Conservation (phyloP, 1,140 invertebrate species). For the Brachionus paranguensis region DNA sequence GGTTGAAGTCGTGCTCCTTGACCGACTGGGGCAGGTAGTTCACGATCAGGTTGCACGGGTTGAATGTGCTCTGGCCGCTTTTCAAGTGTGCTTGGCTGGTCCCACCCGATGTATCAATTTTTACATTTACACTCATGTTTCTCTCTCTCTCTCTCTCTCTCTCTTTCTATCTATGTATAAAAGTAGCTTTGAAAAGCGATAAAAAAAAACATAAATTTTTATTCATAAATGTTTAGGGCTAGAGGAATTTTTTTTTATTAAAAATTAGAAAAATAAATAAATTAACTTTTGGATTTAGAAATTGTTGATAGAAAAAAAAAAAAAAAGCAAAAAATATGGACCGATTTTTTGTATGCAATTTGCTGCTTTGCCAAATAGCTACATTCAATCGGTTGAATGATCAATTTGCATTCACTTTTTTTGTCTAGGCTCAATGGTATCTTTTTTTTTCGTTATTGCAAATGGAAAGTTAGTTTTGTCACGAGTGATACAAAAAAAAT, state of each 20-base stretch:
- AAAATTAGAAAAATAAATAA: neutral
- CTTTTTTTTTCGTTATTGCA: neutral
- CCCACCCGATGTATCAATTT: neutral
- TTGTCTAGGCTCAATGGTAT: neutral
- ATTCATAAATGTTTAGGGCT: neutral
- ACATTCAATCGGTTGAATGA: neutral
- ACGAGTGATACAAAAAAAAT: neutral
- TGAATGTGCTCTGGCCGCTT: neutral
- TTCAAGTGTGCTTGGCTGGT: neutral
- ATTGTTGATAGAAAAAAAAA: too few relatives aligned
- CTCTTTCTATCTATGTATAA: too few relatives aligned
- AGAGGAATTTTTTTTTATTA: neutral
- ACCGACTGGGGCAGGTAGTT: slow-evolving; percentile 40
- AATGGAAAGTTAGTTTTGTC: neutral
- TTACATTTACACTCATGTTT: slow-evolving; percentile 4
- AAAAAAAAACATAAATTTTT: neutral
- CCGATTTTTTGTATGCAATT: neutral
- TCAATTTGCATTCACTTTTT: neutral
- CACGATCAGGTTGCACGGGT: slow-evolving; percentile 62
- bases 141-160: neutral
- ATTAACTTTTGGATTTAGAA: neutral
- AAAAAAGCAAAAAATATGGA: neutral
- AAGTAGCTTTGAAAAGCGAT: too few relatives aligned
- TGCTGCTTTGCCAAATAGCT: neutral
- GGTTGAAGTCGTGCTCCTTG: slow-evolving; percentile 32